phyloP scores from a whole-genome alignment of 2,797 vertebrate genomes.

The Furcifer pardalis region DNA sequence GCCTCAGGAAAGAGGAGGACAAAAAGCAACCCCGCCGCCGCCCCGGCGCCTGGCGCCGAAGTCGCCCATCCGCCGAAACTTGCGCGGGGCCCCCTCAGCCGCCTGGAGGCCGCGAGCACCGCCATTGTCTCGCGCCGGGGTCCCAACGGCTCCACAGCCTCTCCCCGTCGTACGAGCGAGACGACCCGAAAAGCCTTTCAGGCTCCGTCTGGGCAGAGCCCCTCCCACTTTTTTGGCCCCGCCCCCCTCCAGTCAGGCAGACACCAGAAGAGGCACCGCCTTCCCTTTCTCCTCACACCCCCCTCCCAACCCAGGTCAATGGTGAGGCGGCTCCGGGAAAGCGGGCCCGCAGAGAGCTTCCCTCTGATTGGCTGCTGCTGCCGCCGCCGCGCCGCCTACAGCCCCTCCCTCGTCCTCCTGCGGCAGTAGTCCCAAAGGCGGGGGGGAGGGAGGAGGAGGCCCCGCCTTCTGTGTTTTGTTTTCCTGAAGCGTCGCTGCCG shows the following conservation, averaged over 20 bases:
- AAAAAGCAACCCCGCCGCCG: neutral
- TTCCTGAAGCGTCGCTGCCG: too few species aligned
- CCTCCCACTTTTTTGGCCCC: neutral
- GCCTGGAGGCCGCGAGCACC: neutral
- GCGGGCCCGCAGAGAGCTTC: neutral
- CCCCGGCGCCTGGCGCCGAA: neutral
- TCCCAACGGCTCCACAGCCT: neutral
- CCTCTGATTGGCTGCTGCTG: neutral
- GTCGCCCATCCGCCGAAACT: neutral
- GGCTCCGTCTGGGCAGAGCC: neutral
- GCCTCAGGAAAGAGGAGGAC: neutral
- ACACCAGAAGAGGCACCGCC: neutral
- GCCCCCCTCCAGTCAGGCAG: neutral
- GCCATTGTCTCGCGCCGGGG: constrained; percentile 4
- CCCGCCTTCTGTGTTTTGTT: neutral
- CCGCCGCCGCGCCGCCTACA: neutral
- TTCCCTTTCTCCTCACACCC: neutral
- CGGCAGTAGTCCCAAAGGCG: neutral
- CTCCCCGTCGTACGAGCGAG: neutral
- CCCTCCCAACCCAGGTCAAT: too few species aligned
- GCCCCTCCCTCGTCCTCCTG: neutral
- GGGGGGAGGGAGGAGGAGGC: neutral
- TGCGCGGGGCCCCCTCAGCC: neutral
- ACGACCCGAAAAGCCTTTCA: neutral
- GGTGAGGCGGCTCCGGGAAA: neutral